Conservation (phyloP, 2,113 vertebrate species). For the Stictonetta naevosa region DNA sequence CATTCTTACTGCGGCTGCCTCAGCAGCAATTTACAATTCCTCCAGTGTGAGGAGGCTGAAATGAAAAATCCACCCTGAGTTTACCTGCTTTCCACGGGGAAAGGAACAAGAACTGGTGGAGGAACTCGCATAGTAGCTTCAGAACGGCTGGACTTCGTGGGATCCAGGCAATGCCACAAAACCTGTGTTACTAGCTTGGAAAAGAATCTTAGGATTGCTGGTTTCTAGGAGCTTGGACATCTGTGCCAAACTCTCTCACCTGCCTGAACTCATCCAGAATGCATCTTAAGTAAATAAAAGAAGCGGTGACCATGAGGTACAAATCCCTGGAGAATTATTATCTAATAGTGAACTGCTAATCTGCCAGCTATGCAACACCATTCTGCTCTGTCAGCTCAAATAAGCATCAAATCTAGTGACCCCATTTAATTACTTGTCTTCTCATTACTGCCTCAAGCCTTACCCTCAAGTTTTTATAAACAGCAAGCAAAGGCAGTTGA, state of each 20-base stretch:
- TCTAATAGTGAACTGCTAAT: constrained; percentile 6
- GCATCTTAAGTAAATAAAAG: background rate
- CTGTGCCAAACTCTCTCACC: background rate
- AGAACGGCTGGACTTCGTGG: background rate
- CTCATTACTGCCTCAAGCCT: background rate
- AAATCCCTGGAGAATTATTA: background rate
- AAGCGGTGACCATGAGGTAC: background rate
- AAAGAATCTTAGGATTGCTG: background rate
- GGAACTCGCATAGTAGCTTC: background rate
- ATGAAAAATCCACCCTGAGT: background rate
- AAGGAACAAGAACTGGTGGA: background rate
- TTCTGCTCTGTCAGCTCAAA: constrained; percentile 17
- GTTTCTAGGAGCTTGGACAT: background rate
- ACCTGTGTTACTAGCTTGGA: background rate
- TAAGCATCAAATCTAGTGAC: background rate
- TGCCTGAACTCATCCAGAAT: background rate
- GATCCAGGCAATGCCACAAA: background rate
- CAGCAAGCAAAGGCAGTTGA: background rate
- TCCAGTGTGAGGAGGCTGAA: background rate
- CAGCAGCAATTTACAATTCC: background rate
- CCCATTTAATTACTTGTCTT: background rate
- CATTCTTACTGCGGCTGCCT: background rate
- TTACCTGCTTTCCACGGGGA: background rate
- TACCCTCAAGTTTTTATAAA: background rate
- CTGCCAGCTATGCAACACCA: background rate